These are phyloP conservation scores for Ctenoplectra terminalis DNA, from an alignment of 1,140 invertebrate species.

Conservation along the genomic window DNA sequence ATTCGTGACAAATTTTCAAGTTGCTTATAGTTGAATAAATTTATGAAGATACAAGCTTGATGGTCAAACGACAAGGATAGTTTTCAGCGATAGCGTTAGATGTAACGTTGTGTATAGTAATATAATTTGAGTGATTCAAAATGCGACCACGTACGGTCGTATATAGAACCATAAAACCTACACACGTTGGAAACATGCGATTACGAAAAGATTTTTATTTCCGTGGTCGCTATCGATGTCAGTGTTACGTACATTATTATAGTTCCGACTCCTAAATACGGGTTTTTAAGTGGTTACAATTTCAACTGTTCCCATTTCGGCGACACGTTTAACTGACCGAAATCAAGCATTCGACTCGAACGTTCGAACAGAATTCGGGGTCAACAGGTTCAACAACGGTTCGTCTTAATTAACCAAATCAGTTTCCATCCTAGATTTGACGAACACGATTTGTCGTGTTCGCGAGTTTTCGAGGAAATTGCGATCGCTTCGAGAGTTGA, in stretches of 20 bases:
- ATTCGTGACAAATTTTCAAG: background rate
- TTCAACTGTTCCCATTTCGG: background rate
- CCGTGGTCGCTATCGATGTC: background rate
- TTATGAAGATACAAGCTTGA: too few species aligned
- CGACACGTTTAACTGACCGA: background rate
- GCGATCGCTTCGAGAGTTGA: background rate
- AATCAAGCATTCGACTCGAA: background rate
- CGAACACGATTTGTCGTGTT: background rate
- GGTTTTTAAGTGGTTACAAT: background rate
- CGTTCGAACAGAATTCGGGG: background rate
- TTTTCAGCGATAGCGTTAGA: background rate
- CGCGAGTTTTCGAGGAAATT: background rate
- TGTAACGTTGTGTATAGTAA: background rate
- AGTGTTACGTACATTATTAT: background rate
- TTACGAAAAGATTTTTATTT: conserved; percentile 4
- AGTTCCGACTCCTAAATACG: background rate
- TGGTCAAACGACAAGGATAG: background rate
- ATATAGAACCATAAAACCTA: background rate
- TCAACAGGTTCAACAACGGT: background rate
- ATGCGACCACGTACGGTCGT: background rate
- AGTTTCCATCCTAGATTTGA: background rate
- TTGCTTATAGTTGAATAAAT: background rate
- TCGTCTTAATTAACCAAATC: background rate
- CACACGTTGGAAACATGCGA: background rate
- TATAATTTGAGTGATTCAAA: background rate